Conservation (phyloP, 2,113 vertebrate species). For the Cavia aperea region DNA sequence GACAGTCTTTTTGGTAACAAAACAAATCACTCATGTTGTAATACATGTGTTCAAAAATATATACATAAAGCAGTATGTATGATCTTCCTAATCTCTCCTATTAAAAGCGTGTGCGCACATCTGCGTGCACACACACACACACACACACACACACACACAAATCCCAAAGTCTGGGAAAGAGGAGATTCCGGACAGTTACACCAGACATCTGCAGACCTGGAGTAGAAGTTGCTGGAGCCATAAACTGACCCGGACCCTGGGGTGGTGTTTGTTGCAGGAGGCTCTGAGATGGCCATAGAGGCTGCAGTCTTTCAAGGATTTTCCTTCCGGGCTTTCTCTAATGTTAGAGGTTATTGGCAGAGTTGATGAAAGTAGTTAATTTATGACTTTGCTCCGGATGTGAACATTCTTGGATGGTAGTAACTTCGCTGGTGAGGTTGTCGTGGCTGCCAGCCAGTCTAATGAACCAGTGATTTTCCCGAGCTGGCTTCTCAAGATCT, state of each 20-base stretch:
- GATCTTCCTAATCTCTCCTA: neutral
- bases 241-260: neutral
- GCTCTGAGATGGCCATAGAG: neutral
- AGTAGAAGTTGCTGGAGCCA: neutral
- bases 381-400: neutral
- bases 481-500: neutral
- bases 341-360: neutral
- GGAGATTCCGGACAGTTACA: neutral
- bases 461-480: neutral
- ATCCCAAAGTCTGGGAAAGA: neutral
- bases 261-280: neutral
- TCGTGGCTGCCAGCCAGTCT: neutral
- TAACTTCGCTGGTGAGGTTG: neutral
- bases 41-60: neutral
- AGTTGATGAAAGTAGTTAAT: neutral
- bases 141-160: neutral
- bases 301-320: neutral
- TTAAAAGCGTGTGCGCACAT: neutral
- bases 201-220: neutral
- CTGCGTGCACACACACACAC: neutral
- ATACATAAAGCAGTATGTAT: neutral
- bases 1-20: constrained; percentile 20
- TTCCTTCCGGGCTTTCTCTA: neutral
- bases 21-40: neutral
- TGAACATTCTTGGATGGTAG: neutral